These are phyloP conservation scores for Leptobrachium ailaonicum DNA, from an alignment of 2,113 vertebrate genomes.

Conservation along the genomic window DNA sequence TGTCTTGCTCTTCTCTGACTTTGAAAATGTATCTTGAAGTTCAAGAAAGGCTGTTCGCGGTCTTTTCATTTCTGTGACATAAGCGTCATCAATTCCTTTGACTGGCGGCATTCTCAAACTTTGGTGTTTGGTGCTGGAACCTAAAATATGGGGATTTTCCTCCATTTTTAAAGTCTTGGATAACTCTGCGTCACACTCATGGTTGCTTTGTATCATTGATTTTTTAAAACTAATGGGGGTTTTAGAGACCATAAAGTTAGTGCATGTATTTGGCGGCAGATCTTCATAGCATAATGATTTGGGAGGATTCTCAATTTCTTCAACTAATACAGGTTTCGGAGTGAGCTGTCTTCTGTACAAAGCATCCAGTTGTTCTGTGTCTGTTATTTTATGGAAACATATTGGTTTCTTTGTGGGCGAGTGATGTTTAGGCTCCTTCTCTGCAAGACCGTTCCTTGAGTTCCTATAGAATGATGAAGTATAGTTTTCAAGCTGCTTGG, in stretches of 20 bases:
- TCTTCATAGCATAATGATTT: constrained; percentile 50
- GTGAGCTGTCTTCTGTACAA: constrained; percentile 55
- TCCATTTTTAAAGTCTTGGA: constrained; percentile 38
- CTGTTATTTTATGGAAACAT: constrained; percentile 56
- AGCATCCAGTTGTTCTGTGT: constrained; percentile 57
- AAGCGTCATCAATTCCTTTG: constrained; percentile 48
- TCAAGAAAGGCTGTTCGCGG: constrained; percentile 57
- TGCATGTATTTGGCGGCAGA: constrained; percentile 45
- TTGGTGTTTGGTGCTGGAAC: neutral
- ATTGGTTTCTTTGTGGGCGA: neutral
- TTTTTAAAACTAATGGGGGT: constrained; percentile 49
- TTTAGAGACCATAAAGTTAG: constrained; percentile 45
- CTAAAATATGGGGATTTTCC: neutral
- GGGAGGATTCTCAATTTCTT: constrained; percentile 23
- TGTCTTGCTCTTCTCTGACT: constrained; percentile 59
- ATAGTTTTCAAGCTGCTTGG: neutral
- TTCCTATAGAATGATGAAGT: neutral
- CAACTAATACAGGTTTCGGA: constrained; percentile 25
- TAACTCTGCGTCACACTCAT: neutral
- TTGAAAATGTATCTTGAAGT: constrained; percentile 73
- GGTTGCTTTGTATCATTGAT: constrained; percentile 29
- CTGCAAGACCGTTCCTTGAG: neutral
- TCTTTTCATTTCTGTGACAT: constrained; percentile 45
- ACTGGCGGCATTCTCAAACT: neutral
- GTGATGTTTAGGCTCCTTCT: neutral